Base-by-base conservation (phyloP, 2,888 invertebrate genomes). In the Scaptomyza caliginosa region DNA sequence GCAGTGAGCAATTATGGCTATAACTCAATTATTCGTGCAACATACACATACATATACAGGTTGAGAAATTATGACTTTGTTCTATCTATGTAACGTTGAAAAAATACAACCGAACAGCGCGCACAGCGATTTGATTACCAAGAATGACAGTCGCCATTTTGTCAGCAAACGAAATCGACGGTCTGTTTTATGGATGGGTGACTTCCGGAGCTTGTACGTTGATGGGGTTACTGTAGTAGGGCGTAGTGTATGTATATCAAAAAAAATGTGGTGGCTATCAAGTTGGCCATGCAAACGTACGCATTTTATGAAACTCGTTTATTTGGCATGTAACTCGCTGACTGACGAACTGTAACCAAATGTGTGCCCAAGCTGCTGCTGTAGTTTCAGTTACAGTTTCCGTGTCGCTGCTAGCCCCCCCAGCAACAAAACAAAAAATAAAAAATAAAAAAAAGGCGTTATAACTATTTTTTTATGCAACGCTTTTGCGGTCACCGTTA, bases 391-490 rank as follows among this genome's bases (percentile, higher is more conserved):
- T 45, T 51, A 30, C 66, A 26, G 40, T 55, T 55, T 49, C 23
- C 5, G 30, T 24, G 38, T 17, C 50, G 21, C 28, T 21, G 5
- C 30, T 30, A 34, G 30, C 11, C 28, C 7, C 4, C 26, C 8
- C n/a, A 54, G 39, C 54, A 57, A 32, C 24, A 49, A 43, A 19
- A 34, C 21, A 49, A 54, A 30, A 32, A 48, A 28, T 34, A 21
- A 54, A 49, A 6, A 67, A 67, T 63, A 71, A 58, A 67, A 55
- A 58, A 56, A 40, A 59, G 52, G 50, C 54, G 56, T 71, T 74
- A 65, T 76, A 77, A 81, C 85, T 67, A 82, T 67, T 82, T 81
- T 81, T 85, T 81, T 85, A 77, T 82, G 80, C 63, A 82, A 68
- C 83, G 60, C 77, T 79, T 77, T 79, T 82, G 81, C 77, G 81